Percentiles rank a stretch among this genome's conserved stretches.
Evolutionary conservation across 1,140 invertebrate species (phyloP).

Genomic region (Aphidius gifuensis): DNA sequence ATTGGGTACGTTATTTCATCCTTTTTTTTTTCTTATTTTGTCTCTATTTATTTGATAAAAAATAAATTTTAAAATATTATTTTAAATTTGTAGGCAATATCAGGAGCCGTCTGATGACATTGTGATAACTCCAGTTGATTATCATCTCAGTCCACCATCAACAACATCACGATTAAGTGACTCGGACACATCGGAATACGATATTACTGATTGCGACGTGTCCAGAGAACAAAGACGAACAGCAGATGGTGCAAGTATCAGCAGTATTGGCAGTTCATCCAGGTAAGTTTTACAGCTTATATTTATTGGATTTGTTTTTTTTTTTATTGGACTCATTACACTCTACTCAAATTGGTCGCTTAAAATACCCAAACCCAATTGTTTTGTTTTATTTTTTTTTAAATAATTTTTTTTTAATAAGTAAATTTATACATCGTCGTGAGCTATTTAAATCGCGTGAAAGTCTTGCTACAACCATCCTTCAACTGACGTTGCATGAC

Average conservation of each 20-base stretch:
- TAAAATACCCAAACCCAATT: too few relatives aligned
- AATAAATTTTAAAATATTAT: too few relatives aligned
- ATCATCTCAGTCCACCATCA: conserved; percentile 86
- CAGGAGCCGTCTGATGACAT: conserved; percentile 55
- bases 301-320: background rate
- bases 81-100: conserved; percentile 30
- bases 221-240: conserved; percentile 61
- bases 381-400: too few relatives aligned
- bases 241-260: conserved; percentile 76
- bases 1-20: conserved; percentile 38
- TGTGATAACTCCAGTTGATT: conserved; percentile 69
- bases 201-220: conserved; percentile 69
- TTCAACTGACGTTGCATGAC: conserved; percentile 19
- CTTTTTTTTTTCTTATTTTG: background rate
- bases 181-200: conserved; percentile 89
- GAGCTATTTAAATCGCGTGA: conserved; percentile 15
- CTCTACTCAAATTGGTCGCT: too few relatives aligned
- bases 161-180: conserved; percentile 85
- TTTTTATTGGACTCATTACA: conserved; percentile 1
- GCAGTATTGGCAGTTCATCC: conserved; percentile 83
- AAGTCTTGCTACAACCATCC: conserved; percentile 12
- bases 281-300: conserved; percentile 52
- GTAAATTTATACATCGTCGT: background rate
- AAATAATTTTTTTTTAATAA: too few relatives aligned
- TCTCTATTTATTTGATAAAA: background rate